A percentile compares a stretch with the other conserved stretches of the same genome.
phyloP scores from a whole-genome alignment of 2,113 vertebrate genomes.

The Abramis brama region DNA sequence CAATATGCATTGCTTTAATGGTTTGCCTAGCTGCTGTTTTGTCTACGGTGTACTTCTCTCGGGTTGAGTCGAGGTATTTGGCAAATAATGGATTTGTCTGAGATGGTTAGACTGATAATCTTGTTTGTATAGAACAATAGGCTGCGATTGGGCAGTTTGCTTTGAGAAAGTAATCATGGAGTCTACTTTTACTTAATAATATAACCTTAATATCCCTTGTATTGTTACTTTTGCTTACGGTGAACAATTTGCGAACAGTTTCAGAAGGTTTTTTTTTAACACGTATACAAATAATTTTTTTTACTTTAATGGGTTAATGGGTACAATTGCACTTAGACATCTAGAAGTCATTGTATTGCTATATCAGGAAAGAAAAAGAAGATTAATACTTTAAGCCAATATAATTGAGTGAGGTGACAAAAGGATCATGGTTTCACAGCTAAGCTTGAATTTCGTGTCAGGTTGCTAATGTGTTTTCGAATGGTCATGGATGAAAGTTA shows the following conservation, averaged over 20 bases:
- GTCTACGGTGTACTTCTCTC: conserved; percentile 35
- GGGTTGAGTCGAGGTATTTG: conserved; percentile 32
- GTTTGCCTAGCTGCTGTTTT: conserved; percentile 50
- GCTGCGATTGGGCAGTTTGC: conserved; percentile 36
- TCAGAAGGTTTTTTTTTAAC: not conserved
- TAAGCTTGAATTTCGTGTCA: conserved; percentile 7
- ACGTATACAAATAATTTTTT: not conserved
- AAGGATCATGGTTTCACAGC: conserved; percentile 4
- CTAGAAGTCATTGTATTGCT: not conserved
- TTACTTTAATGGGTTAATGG: not conserved
- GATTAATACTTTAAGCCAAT: not conserved
- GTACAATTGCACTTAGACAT: not conserved
- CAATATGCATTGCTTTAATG: conserved; percentile 5
- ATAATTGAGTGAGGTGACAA: not conserved
- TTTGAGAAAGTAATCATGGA: conserved; percentile 24
- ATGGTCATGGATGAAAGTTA: not conserved
- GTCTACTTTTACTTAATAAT: conserved; percentile 19
- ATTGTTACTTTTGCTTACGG: not conserved
- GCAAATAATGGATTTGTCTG: conserved; percentile 52
- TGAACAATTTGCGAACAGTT: too few relatives aligned
- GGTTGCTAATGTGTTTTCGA: conserved; percentile 1
- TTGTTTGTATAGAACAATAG: conserved; percentile 49
- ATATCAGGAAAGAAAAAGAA: not conserved
- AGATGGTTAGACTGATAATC: conserved; percentile 44
- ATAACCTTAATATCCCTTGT: not conserved